Conservation (phyloP, 1,140 invertebrate genomes). For the Zelostemma sp. region DNA sequence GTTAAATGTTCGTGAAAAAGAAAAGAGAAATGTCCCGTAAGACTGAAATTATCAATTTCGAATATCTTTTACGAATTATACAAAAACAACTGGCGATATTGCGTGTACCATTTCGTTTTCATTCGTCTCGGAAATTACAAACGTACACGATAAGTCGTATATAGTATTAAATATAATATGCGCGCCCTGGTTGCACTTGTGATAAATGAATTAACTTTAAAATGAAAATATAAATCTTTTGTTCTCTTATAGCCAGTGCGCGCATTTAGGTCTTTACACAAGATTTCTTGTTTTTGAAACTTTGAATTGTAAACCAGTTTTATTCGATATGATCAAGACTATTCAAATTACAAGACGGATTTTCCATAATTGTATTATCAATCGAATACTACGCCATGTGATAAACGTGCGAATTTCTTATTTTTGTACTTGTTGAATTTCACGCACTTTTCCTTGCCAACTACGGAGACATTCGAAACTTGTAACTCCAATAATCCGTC, state of each 20-base stretch:
- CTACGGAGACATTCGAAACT: not conserved
- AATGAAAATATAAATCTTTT: conserved; percentile 7
- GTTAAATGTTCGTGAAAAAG: not conserved
- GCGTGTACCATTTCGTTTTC: not conserved
- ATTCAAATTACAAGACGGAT: not conserved
- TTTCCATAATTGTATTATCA: too few species aligned
- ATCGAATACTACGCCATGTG: not conserved
- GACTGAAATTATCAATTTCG: too few species aligned
- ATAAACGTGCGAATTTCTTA: too few species aligned
- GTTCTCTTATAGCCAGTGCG: not conserved
- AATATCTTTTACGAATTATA: too few species aligned
- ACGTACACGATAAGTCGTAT: conserved; percentile 1
- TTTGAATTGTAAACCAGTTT: not conserved
- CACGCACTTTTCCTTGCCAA: too few species aligned
- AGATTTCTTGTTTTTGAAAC: not conserved
- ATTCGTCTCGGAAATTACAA: conserved; percentile 3
- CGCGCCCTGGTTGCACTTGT: not conserved
- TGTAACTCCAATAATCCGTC: conserved; percentile 4
- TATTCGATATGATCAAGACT: conserved; percentile 4
- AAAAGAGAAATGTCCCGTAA: not conserved
- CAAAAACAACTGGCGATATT: conserved; percentile 11
- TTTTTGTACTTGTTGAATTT: too few species aligned
- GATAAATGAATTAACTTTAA: conserved; percentile 1
- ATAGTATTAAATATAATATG: not conserved
- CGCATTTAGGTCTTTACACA: conserved; percentile 1